These are phyloP conservation scores for Stichopus horrens DNA, from an alignment of 53 echinoderm and acorn worm genomes.

Conservation along the genomic window DNA sequence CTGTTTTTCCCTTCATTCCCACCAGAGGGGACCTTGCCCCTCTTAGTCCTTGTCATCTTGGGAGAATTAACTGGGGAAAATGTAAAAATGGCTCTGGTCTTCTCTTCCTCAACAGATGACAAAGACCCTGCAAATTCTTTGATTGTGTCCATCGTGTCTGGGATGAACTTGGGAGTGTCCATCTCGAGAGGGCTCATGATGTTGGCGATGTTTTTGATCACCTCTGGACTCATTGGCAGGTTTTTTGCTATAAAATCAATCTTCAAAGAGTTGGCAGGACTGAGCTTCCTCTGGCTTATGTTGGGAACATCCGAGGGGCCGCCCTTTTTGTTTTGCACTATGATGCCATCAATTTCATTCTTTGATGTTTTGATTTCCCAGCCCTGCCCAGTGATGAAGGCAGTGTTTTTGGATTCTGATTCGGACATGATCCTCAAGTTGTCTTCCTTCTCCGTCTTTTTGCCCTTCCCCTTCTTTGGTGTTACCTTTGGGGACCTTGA, in stretches of 20 bases:
- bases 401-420: conserved; percentile 69
- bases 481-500: conserved; percentile 41
- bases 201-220: conserved; percentile 71
- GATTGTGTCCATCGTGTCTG: conserved; percentile 95
- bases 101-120: conserved; percentile 57
- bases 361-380: conserved; percentile 92
- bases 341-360: conserved; percentile 83
- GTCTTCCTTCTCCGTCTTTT: conserved; percentile 21
- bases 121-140: conserved; percentile 86
- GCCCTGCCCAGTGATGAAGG: conserved; percentile 93
- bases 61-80: conserved; percentile 4
- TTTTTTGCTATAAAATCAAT: conserved; percentile 62
- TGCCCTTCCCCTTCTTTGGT: conserved; percentile 40
- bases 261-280: conserved; percentile 77
- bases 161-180: conserved; percentile 78
- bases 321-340: conserved; percentile 55
- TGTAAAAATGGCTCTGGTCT: background rate
- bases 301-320: conserved; percentile 18
- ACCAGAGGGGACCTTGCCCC: background rate
- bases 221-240: conserved; percentile 59
- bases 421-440: conserved; percentile 71
- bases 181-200: conserved; percentile 82
- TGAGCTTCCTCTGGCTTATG: conserved; percentile 49
- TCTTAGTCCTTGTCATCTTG: background rate
- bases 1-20: conserved; percentile 16